A percentile compares a stretch with the other conserved stretches of the same genome.
These are phyloP conservation scores for Alouatta palliata DNA, from an alignment of 2,113 vertebrate species.

Conservation along the genomic window DNA sequence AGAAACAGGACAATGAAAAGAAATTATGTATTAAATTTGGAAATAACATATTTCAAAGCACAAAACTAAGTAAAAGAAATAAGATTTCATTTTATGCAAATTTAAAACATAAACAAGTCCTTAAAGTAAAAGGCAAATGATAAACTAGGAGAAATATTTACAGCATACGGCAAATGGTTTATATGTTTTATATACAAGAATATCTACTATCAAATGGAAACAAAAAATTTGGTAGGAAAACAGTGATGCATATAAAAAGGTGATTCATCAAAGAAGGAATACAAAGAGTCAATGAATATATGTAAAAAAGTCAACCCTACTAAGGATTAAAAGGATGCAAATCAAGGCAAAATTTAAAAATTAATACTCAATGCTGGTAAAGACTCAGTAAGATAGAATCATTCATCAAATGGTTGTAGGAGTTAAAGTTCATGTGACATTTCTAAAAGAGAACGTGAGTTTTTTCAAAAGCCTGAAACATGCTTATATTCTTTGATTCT, in stretches of 20 bases:
- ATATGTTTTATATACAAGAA: background rate
- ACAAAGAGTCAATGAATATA: background rate
- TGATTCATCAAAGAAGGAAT: background rate
- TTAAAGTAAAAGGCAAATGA: slow-evolving; percentile 19
- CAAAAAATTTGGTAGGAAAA: slow-evolving; percentile 8
- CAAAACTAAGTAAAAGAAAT: background rate
- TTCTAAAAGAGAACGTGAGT: background rate
- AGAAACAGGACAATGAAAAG: background rate
- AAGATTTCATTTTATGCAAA: slow-evolving; percentile 14
- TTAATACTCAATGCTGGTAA: background rate
- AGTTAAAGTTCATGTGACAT: background rate
- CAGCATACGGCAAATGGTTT: background rate
- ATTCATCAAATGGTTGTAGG: background rate
- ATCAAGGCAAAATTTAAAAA: background rate
- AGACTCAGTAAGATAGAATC: background rate
- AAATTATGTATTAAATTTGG: slow-evolving; percentile 5
- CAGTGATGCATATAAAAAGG: background rate
- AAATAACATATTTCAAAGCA: background rate
- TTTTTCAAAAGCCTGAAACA: slow-evolving; percentile 27
- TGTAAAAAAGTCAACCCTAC: background rate
- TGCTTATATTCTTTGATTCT: background rate
- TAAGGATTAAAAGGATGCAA: background rate
- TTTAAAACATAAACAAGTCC: background rate
- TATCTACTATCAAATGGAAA: background rate
- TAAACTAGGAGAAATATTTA: background rate